Base-by-base conservation (phyloP, 1,140 invertebrate genomes). In the Formica selysi region DNA sequence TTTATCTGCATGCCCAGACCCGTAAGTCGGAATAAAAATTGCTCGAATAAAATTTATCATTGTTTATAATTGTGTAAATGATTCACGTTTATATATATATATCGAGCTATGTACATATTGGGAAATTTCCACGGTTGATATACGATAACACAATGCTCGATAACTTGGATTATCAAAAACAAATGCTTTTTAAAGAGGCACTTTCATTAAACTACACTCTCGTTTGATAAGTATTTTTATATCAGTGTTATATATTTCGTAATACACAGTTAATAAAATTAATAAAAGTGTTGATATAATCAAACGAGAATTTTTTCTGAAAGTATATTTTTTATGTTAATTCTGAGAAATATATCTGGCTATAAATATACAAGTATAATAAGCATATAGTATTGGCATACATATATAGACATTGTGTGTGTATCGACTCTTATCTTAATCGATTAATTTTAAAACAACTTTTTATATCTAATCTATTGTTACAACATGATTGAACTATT, bases 1-100 rank as follows among this genome's bases (percentile, higher is more conserved):
- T 93, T 73, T 93, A 93, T 89, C 86, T 93, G 38, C 91, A 91
- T 61, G 73, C 89, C 65, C 92, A 92, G 67, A 81, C 92, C 80
- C 90, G 93, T 94, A 93, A 94, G 93, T 93, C 57, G 48, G 16
- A 51, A 4, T 16, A 19, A 51, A 51, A 51, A 51, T 51, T 51
- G 16, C 4, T 51, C 16, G 16, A 19, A 4, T 51, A 51, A 51
- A 19, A 13, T 51, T 51, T 51, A 51, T 16, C 44, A 48, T 48
- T 48, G 44, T 11, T 48, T 13, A 48, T 48, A 48, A 48, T 48
- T 48, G 11, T 48, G 44, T 4, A 48, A 48, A 48, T 48, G 11
- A 48, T 48, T 41, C 2, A 7, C 32, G 41, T 44, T 8, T 6
- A 38, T 8, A 44, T 11, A 41, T 7, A 44, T 11, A 44, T 48